A percentile compares a stretch with the other conserved stretches of the same genome.
Conservation (phyloP, 1,140 invertebrate species). For the Hypothenemus hampei region DNA sequence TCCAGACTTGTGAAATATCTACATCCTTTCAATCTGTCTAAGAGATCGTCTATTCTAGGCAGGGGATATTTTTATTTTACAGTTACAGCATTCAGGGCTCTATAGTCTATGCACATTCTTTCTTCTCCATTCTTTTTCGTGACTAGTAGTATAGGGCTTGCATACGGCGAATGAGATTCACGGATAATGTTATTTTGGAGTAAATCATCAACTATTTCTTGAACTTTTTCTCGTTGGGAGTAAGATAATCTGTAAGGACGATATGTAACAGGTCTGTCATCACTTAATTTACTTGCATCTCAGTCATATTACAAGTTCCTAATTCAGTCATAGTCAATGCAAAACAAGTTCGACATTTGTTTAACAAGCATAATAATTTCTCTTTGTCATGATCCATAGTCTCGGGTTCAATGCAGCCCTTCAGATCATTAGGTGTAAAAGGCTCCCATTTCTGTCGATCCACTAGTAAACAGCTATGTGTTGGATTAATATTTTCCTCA, state of each 20-base stretch:
- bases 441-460: too few species aligned
- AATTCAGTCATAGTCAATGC: constrained; percentile 1
- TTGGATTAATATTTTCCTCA: too few species aligned
- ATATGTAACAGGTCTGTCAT: constrained; percentile 12
- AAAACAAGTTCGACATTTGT: constrained; percentile 2
- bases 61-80: too few species aligned
- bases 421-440: too few species aligned
- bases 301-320: not conserved
- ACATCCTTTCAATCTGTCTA: not conserved
- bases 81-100: too few species aligned
- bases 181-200: constrained; percentile 26
- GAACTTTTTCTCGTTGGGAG: constrained; percentile 11
- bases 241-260: constrained; percentile 18
- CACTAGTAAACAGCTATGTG: too few species aligned
- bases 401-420: too few species aligned
- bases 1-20: not conserved
- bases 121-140: constrained; percentile 41
- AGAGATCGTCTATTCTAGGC: not conserved
- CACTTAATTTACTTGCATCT: constrained; percentile 13
- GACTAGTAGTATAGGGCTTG: constrained; percentile 41
- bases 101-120: constrained; percentile 41
- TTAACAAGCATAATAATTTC: not conserved
- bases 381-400: not conserved
- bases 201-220: constrained; percentile 16
- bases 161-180: constrained; percentile 36